phyloP scores from a whole-genome alignment of 1,140 invertebrate species.

The Eciton burchellii region DNA sequence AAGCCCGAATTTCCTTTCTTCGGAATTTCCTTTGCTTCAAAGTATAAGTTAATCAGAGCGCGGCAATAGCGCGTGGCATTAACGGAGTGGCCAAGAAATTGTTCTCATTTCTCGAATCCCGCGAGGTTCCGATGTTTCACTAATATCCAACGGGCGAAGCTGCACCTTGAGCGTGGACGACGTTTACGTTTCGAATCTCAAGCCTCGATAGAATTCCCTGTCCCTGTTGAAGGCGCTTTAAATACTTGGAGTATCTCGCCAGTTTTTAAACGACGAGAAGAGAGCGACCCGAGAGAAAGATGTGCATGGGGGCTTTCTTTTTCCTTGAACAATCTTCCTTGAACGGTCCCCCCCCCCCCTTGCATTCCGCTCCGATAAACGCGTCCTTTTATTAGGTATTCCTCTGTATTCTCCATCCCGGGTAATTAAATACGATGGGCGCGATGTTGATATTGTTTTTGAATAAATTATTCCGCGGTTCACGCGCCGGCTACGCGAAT shows the following conservation, averaged over 20 bases:
- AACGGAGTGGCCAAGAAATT: conserved; percentile 48
- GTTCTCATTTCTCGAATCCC: conserved; percentile 43
- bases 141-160: conserved; percentile 65
- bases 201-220: conserved; percentile 51
- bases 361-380: not conserved
- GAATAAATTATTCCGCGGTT: conserved; percentile 15
- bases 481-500: not conserved
- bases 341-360: not conserved
- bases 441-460: conserved; percentile 16
- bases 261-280: conserved; percentile 11
- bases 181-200: conserved; percentile 46
- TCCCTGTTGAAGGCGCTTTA: conserved; percentile 28
- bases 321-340: not conserved
- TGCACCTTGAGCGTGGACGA: conserved; percentile 19
- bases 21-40: not conserved
- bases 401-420: not conserved
- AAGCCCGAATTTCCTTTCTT: not conserved
- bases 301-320: not conserved
- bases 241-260: conserved; percentile 17
- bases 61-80: conserved; percentile 27
- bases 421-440: conserved; percentile 1
- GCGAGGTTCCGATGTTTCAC: conserved; percentile 45
- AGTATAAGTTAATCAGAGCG: not conserved
- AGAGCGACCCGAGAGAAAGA: not conserved
- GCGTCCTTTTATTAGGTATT: not conserved